phyloP scores from a whole-genome alignment of 2,113 vertebrate genomes.

The Hypocryptadius cinnamomeus region DNA sequence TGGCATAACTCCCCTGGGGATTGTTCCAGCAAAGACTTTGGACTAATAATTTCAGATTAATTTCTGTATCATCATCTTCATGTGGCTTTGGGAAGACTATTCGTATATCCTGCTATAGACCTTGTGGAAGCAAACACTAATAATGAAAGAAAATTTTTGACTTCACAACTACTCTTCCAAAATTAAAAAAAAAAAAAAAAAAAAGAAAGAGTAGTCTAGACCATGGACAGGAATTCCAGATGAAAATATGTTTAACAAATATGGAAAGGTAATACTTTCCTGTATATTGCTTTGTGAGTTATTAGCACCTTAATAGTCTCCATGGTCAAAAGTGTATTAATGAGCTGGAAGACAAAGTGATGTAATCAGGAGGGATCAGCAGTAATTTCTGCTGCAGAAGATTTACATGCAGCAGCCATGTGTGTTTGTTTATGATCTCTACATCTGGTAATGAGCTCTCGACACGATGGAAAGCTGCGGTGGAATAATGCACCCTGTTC shows the following conservation, averaged over 20 bases:
- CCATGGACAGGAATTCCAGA: neutral
- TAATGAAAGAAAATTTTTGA: neutral
- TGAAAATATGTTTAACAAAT: neutral
- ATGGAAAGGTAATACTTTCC: neutral
- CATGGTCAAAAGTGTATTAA: neutral
- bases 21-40: neutral
- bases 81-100: neutral
- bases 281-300: neutral
- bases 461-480: neutral
- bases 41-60: neutral
- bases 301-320: neutral
- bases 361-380: constrained; percentile 10
- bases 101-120: neutral
- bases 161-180: neutral
- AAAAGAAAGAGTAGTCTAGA: neutral
- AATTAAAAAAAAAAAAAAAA: neutral
- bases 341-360: constrained; percentile 15
- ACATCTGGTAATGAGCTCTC: constrained; percentile 35
- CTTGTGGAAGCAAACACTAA: neutral
- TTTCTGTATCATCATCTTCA: neutral
- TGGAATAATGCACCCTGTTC: neutral
- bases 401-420: constrained; percentile 32
- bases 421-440: constrained; percentile 48
- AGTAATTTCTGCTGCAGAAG: constrained; percentile 20
- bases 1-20: neutral